Evolutionary conservation across 2,113 vertebrate species (phyloP).

Genomic region (Platycercus adscitus): DNA sequence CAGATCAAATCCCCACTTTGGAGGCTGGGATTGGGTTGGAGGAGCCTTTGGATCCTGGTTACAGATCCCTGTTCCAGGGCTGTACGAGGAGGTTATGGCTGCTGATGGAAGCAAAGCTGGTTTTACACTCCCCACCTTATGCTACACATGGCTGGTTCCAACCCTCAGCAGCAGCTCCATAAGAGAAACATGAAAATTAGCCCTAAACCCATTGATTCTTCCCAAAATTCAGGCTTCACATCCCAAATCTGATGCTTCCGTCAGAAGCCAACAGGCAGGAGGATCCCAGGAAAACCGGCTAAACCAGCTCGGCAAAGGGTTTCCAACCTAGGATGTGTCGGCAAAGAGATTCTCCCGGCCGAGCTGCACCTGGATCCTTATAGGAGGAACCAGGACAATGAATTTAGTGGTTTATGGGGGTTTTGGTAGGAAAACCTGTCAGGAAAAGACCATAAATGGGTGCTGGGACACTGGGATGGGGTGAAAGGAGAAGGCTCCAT

Average conservation of each 20-base stretch:
- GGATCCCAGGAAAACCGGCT: neutral
- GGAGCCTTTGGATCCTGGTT: fast-evolving
- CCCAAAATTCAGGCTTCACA: neutral
- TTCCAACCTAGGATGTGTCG: neutral
- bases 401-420: neutral
- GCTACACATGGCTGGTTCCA: neutral
- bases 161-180: fast-evolving
- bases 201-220: neutral
- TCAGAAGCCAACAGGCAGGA: neutral
- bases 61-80: fast-evolving
- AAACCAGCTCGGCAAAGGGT: neutral
- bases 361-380: neutral
- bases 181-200: no score
- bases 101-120: fast-evolving
- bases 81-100: neutral
- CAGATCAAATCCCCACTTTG: neutral
- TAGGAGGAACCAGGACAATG: fast-evolving
- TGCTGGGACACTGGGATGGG: neutral
- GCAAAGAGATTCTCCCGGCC: no score
- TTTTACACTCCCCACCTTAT: neutral
- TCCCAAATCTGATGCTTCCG: neutral
- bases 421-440: neutral
- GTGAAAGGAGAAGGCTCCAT: neutral
- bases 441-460: neutral
- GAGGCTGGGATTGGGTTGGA: neutral